Conservation (phyloP, 1,140 invertebrate species). For the Drosophila micromelanica region DNA sequence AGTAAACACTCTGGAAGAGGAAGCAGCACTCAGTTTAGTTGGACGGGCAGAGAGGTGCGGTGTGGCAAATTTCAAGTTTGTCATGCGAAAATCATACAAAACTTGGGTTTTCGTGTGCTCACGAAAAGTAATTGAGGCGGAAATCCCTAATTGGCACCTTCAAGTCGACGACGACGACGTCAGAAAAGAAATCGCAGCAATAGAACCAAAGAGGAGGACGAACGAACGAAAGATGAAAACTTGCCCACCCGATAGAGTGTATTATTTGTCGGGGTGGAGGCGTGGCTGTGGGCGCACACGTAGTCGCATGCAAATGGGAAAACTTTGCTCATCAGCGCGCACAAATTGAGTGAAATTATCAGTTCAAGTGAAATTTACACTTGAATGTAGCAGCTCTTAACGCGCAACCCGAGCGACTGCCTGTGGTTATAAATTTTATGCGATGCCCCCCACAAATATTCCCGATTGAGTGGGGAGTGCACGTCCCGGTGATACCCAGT, state of each 20-base stretch:
- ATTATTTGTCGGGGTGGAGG: conserved; percentile 20
- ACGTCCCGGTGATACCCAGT: not conserved
- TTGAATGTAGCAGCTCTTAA: conserved; percentile 62
- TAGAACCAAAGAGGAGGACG: conserved; percentile 11
- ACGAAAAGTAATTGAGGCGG: conserved; percentile 80
- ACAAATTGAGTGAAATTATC: conserved; percentile 83
- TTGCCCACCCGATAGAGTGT: conserved; percentile 13
- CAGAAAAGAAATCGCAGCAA: conserved; percentile 33
- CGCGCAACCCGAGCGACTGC: conserved; percentile 14
- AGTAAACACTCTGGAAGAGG: conserved; percentile 52
- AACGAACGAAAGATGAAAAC: conserved; percentile 42
- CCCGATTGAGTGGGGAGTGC: not conserved
- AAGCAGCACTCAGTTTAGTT: conserved; percentile 43
- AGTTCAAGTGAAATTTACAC: conserved; percentile 83
- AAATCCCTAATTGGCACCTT: conserved; percentile 83
- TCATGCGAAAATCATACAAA: conserved; percentile 83
- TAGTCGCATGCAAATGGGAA: conserved; percentile 79
- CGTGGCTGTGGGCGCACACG: conserved; percentile 50
- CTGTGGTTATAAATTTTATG: conserved; percentile 21
- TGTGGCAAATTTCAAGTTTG: conserved; percentile 70
- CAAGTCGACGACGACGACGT: conserved; percentile 43
- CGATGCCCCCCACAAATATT: conserved; percentile 6
- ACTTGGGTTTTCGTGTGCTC: conserved; percentile 78
- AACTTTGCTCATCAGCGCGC: conserved; percentile 82
- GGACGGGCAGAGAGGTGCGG: conserved; percentile 5